phyloP scores from a whole-genome alignment of 2,888 invertebrate species.

The Agrenia bidenticulata region DNA sequence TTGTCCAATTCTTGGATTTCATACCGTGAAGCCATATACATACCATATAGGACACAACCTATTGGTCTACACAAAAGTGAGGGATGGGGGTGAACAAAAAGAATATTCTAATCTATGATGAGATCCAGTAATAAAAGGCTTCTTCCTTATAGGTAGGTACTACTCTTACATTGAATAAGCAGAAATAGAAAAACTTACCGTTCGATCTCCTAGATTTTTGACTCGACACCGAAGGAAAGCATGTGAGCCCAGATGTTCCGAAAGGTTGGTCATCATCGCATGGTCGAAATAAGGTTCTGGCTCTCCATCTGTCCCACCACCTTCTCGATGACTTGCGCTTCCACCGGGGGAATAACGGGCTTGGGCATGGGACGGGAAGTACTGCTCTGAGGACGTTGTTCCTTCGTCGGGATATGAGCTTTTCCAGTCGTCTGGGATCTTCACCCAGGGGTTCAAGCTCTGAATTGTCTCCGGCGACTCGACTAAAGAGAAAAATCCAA shows the following conservation, averaged over 20 bases:
- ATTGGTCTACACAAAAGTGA: too few species aligned
- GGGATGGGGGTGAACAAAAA: too few species aligned
- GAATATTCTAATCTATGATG: too few species aligned
- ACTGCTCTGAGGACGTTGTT: constrained; percentile 38
- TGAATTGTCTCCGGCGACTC: constrained; percentile 51
- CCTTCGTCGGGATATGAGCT: constrained; percentile 42
- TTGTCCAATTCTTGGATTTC: too few species aligned
- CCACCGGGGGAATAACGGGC: constrained; percentile 39
- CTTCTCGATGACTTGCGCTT: constrained; percentile 1
- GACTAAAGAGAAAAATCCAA: constrained; percentile 30
- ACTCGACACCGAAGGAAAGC: constrained; percentile 50
- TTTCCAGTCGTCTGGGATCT: constrained; percentile 50
- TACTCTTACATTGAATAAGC: too few species aligned
- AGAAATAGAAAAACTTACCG: constrained; percentile 35
- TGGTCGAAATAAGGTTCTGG: constrained; percentile 52
- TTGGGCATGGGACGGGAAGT: constrained; percentile 33
- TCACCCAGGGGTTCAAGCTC: constrained; percentile 51
- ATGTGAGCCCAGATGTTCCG: constrained; percentile 49
- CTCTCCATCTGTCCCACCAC: constrained; percentile 14
- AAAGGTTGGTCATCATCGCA: constrained; percentile 52
- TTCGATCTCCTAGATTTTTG: constrained; percentile 50
- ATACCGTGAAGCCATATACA: too few species aligned
- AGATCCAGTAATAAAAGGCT: too few species aligned
- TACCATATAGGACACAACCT: too few species aligned
- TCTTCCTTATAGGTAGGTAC: too few species aligned